Conservation (phyloP, 2,797 vertebrate species). For the Erpetoichthys calabaricus region DNA sequence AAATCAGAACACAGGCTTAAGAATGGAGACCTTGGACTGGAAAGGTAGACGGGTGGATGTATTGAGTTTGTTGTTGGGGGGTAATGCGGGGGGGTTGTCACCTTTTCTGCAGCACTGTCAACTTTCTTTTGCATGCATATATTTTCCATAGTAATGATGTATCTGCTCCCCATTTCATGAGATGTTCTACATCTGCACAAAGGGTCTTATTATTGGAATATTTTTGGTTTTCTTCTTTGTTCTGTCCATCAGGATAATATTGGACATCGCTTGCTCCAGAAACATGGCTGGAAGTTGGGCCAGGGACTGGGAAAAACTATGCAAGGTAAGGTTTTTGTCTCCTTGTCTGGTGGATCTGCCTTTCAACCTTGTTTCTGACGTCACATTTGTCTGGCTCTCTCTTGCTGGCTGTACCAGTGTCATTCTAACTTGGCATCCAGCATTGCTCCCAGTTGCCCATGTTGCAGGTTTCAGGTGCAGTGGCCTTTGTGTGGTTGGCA, state of each 20-base stretch:
- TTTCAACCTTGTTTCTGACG: conserved; percentile 17
- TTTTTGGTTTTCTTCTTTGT: conserved; percentile 91
- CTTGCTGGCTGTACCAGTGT: conserved; percentile 17
- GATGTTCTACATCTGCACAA: conserved; percentile 51
- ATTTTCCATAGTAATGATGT: conserved; percentile 14
- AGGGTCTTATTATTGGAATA: conserved; percentile 99
- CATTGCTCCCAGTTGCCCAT: background rate
- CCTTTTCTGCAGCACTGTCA: conserved; percentile 6
- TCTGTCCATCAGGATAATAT: conserved; percentile 98
- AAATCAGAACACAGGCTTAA: too few relatives aligned
- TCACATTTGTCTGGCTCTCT: conserved; percentile 16
- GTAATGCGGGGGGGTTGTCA: background rate
- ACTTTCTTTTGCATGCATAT: conserved; percentile 2
- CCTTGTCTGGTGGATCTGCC: background rate
- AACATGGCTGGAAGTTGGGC: conserved; percentile 99
- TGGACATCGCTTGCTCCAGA: conserved; percentile 96
- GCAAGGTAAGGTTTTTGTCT: conserved; percentile 75
- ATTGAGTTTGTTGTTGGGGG: too few relatives aligned
- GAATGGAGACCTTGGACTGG: too few relatives aligned
- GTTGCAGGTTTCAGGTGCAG: too few relatives aligned
- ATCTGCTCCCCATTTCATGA: conserved; percentile 43
- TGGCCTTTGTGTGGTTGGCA: too few relatives aligned
- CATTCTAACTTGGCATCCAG: conserved; percentile 7
- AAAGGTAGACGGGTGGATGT: too few relatives aligned
- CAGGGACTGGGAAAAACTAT: conserved; percentile 95